Base-by-base conservation (phyloP, 2,797 vertebrate species). In the Leuciscus waleckii region DNA sequence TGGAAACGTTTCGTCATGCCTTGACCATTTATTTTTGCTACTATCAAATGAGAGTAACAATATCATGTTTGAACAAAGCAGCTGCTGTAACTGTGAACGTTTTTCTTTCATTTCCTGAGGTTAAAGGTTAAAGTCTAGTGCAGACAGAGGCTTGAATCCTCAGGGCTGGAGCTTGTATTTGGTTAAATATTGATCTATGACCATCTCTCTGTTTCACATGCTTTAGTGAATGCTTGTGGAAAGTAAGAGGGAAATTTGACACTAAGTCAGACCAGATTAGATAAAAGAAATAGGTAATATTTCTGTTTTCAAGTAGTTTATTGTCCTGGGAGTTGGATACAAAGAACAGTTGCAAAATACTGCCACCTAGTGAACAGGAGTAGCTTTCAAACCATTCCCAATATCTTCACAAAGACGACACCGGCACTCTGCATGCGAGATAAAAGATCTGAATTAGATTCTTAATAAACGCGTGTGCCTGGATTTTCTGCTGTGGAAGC, bases 51-150 rank as follows among this genome's bases (percentile, higher is more conserved):
- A 26, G 32, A 75, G 43, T 67, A 84, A 69, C 74, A 84, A 78
- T 19, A 39, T 69, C 11, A 46, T 58, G 74, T 70, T 13, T 35
- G 13, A 84, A 69, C 63, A 69, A 21, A 19, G 21, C 10, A 7
- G 77, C 71, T 84, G 67, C 46, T 26, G 14, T 29, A 81, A 56
- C 74, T 79, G 65, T 54, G 75, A 71, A 79, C 54, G 51, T 87
- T 83, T 76, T 70, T 70, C 82, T 89, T 89, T 87, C 54, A 90
- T 88, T 88, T 89, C 85, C 85, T 83, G 75, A 82, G 81, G 85
- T 89, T 13, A 88, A 85, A 86, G 71, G 84, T 89, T 67, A 77
- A 69, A 69, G 35, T 73, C 73, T 75, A 79, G 63, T 9, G 5
- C 37, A 84, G 82, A 84, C 61, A 79, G 76, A 29, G 69, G 51